phyloP scores from a whole-genome alignment of 2,797 vertebrate species.

The Enteromius thamalakanensis region DNA sequence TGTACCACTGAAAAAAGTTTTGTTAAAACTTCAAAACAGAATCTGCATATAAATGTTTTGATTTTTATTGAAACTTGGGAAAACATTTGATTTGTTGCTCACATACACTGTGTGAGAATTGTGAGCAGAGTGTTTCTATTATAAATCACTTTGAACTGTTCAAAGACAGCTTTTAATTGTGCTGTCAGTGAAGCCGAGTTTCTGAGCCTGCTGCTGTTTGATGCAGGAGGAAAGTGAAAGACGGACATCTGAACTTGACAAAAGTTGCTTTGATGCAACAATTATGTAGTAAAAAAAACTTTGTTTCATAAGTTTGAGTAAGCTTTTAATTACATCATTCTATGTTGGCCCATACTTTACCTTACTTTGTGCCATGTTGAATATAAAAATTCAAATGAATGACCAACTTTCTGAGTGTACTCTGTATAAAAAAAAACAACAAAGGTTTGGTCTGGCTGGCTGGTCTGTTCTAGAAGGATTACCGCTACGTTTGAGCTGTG shows the following conservation, averaged over 20 bases:
- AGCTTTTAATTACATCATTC: background rate
- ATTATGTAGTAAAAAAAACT: too few species aligned
- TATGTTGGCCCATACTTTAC: background rate
- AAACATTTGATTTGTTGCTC: background rate
- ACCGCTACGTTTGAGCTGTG: too few species aligned
- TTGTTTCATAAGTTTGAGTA: background rate
- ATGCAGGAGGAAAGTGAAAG: background rate
- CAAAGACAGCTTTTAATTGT: background rate
- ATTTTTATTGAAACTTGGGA: background rate
- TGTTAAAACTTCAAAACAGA: background rate
- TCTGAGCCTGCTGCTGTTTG: background rate
- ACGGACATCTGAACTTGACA: background rate
- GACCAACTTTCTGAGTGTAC: background rate
- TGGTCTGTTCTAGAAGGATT: background rate
- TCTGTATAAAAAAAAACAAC: background rate
- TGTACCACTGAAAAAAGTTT: background rate
- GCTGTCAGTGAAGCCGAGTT: background rate
- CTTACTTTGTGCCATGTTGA: background rate
- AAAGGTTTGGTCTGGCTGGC: background rate
- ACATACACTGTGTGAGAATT: background rate
- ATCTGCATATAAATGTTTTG: background rate
- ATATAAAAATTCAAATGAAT: background rate
- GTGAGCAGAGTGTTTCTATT: background rate
- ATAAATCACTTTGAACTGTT: slow-evolving; percentile 6
- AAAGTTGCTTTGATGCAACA: background rate